Conservation (phyloP, 1,140 invertebrate species). For the Macrobrachium nipponense region DNA sequence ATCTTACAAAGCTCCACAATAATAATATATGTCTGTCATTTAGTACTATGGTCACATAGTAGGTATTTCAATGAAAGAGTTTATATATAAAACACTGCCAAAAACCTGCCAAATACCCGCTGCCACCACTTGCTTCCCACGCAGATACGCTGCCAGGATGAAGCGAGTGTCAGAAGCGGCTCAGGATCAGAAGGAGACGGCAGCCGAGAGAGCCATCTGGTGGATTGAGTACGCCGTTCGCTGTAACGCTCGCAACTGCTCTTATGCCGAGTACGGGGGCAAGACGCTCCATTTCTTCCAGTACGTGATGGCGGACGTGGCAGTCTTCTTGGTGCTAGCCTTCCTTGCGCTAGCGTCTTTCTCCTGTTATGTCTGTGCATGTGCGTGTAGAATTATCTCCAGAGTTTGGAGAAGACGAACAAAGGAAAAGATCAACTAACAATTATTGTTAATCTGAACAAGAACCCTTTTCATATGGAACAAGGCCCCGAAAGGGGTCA, state of each 20-base stretch:
- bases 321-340: background rate
- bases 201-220: constrained; percentile 62
- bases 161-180: constrained; percentile 48
- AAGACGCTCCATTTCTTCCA: constrained; percentile 22
- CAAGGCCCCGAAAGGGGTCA: no score
- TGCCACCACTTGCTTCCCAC: constrained; percentile 4
- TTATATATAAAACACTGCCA: background rate
- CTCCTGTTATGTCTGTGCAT: background rate
- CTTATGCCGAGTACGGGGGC: constrained; percentile 31
- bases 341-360: background rate
- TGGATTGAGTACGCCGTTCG: constrained; percentile 66
- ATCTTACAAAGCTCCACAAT: no score
- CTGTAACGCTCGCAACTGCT: constrained; percentile 60
- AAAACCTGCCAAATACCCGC: background rate
- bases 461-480: no score
- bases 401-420: no score
- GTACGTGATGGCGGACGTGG: constrained; percentile 30
- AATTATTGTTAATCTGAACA: no score
- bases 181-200: constrained; percentile 63
- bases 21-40: no score
- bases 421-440: no score
- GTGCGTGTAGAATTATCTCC: no score
- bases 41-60: no score
- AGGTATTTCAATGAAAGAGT: background rate
- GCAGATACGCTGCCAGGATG: constrained; percentile 63